Evolutionary conservation across 1,140 invertebrate species (phyloP).

Genomic region (Littorina saxatilis): DNA sequence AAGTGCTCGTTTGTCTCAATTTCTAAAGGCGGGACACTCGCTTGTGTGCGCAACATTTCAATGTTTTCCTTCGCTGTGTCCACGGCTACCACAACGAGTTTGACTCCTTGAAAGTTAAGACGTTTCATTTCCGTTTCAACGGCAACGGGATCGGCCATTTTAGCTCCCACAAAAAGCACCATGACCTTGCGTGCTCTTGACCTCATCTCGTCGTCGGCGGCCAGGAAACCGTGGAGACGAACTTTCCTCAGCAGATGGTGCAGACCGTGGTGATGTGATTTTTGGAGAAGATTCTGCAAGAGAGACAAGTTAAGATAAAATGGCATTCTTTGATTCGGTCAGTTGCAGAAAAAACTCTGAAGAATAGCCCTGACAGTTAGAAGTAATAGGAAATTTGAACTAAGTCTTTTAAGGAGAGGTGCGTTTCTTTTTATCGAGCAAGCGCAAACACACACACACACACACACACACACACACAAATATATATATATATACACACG

Average conservation of each 20-base stretch:
- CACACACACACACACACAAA: slow-evolving; percentile 11
- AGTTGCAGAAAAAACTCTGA: too few relatives aligned
- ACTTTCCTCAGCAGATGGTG: slow-evolving; percentile 5
- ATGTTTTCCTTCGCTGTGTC: neutral
- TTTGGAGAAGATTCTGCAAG: neutral
- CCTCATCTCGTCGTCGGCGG: neutral
- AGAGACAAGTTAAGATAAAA: too few relatives aligned
- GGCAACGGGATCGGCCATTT: slow-evolving; percentile 1
- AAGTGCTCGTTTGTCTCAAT: neutral
- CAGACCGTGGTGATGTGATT: slow-evolving; percentile 21
- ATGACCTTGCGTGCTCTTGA: slow-evolving; percentile 10
- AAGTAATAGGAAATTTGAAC: too few relatives aligned
- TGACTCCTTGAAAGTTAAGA: neutral
- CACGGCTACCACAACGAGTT: slow-evolving; percentile 1
- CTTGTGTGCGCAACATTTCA: neutral
- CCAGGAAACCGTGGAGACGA: slow-evolving; percentile 24
- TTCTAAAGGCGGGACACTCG: neutral
- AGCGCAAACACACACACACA: neutral
- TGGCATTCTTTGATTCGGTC: too few relatives aligned
- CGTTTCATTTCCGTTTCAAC: slow-evolving; percentile 27
- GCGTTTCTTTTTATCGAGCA: too few relatives aligned
- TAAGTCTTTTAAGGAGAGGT: too few relatives aligned
- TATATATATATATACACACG: neutral
- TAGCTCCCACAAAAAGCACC: slow-evolving; percentile 19
- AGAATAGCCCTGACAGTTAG: too few relatives aligned